Conservation (phyloP, 2,797 vertebrate species). For the Acomys russatus region DNA sequence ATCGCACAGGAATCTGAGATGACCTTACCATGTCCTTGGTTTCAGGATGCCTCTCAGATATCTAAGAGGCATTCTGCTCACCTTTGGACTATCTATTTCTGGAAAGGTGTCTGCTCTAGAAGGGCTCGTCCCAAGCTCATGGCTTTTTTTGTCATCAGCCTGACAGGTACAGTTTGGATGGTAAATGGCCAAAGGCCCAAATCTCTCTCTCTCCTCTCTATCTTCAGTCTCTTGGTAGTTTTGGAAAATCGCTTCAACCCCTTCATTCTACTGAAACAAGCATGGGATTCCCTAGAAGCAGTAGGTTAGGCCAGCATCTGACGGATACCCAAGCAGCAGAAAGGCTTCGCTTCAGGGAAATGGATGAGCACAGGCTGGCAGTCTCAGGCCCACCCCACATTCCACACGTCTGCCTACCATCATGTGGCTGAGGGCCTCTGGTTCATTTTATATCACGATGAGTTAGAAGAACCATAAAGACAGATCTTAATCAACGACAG, state of each 20-base stretch:
- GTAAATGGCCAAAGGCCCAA: neutral
- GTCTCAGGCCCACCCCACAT: neutral
- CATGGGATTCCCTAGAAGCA: neutral
- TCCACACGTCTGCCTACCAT: neutral
- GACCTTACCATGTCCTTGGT: neutral
- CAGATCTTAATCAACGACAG: neutral
- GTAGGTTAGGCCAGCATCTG: neutral
- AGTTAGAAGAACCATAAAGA: neutral
- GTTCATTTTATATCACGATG: neutral
- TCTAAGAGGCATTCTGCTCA: neutral
- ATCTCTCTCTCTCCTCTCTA: neutral
- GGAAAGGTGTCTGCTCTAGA: neutral
- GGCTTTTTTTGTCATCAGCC: neutral
- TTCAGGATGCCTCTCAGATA: neutral
- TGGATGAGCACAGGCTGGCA: neutral
- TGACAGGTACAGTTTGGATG: neutral
- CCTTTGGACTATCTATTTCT: neutral
- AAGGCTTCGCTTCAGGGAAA: neutral
- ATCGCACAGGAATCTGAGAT: neutral
- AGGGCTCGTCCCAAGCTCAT: neutral
- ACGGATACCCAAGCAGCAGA: neutral
- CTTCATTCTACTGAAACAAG: constrained; percentile 29
- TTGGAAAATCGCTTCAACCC: constrained; percentile 27
- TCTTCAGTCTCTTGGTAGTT: constrained; percentile 1
- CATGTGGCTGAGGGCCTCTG: neutral